Conservation (phyloP, 2,113 vertebrate species). For the Protomyctophum bolini region DNA sequence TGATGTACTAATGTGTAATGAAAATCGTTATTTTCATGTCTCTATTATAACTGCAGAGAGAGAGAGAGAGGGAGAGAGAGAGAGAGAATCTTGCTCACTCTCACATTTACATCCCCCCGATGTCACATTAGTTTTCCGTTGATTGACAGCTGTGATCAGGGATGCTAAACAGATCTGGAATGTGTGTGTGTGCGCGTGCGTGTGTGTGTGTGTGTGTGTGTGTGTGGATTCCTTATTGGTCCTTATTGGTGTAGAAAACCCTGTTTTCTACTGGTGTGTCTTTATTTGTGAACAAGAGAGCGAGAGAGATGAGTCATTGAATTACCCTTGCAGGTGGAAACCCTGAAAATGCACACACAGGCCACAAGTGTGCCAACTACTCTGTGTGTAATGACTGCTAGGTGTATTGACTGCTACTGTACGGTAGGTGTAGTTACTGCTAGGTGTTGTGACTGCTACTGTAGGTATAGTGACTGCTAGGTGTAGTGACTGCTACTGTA, state of each 20-base stretch:
- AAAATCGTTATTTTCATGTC: too few species aligned
- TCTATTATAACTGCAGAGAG: too few species aligned
- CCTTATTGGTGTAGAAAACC: too few species aligned
- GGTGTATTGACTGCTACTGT: too few species aligned
- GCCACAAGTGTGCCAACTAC: conserved; percentile 51
- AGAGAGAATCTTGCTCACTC: too few species aligned
- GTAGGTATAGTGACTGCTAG: conserved; percentile 10
- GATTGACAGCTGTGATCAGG: too few species aligned
- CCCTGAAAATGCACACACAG: conserved; percentile 57
- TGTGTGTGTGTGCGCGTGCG: too few species aligned
- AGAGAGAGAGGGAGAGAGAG: too few species aligned
- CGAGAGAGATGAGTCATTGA: conserved; percentile 65
- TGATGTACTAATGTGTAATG: too few species aligned
- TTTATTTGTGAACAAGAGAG: conserved; percentile 27
- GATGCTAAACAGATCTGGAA: too few species aligned
- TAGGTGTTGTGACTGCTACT: conserved; percentile 36
- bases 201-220: background rate
- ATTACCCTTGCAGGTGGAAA: conserved; percentile 74
- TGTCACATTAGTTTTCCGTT: too few species aligned
- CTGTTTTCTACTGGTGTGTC: conserved; percentile 27
- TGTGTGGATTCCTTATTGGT: background rate
- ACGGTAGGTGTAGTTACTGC: background rate
- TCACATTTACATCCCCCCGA: too few species aligned
- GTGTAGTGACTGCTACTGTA: conserved; percentile 12
- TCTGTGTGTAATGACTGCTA: conserved; percentile 48